Base-by-base conservation (phyloP, 2,888 invertebrate species). In the Nomada fucata region DNA sequence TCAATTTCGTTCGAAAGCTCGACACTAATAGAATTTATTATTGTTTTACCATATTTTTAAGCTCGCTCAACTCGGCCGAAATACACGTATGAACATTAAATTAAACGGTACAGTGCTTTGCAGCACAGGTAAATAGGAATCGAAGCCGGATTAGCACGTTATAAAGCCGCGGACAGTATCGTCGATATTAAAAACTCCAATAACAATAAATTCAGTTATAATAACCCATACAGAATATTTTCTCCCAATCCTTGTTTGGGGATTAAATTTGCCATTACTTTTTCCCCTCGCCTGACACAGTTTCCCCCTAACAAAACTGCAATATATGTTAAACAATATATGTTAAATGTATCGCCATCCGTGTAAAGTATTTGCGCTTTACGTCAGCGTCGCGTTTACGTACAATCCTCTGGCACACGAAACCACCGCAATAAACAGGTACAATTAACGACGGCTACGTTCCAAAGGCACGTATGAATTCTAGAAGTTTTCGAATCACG, bases 401-500 rank as follows among this genome's bases (percentile, higher is more conserved):
- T 23, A 57, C 26, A 15, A 59, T 59, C 52, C 15, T 2, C 64
- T 64, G n/a, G 52, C 44, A 23, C 63, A 7, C 42, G 36, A 47
- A 60, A 15, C 42, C 2, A 10, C 11, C 2, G 77, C 44, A 44
- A 69, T 69, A 64, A 69, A 77, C 29, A 64, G 29, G 52, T 29
- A 44, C 52, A 44, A 64, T 69, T 69, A 79, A 76, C 55, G 50
- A 63, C 47, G 68, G 55, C 20, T 26, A 63, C 50, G 52, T 69
- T 57, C 50, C 42, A 44, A 68, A 78, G 63, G 23, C 57, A 44
- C 57, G 57, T 69, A 64, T 36, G 52, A 53, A 59, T 65, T 26
- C 29, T n/a, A 59, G 26, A 53, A 69, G 59, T 63, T 72, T 63
- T 52, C 44, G 69, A 26, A 76, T 72, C 79, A 72, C 71, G 79